These are phyloP conservation scores for Pipistrellus nathusii DNA, from an alignment of 2,797 vertebrate species.

Conservation along the genomic window DNA sequence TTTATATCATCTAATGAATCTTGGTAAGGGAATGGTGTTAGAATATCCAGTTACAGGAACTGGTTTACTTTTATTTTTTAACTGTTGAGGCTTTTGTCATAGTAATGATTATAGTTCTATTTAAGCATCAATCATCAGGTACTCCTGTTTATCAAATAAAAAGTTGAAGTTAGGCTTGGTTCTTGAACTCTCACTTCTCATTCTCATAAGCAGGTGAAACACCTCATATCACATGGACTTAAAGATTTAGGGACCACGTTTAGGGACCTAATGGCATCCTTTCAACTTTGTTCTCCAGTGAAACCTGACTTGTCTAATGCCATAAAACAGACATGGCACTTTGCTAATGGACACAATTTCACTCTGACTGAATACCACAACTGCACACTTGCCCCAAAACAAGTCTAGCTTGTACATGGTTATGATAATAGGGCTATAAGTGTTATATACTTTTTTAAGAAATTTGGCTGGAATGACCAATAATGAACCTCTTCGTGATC, in stretches of 20 bases:
- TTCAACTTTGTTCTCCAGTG: slow-evolving; percentile 24
- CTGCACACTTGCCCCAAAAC: neutral
- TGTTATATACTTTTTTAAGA: neutral
- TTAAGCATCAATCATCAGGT: neutral
- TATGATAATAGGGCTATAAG: neutral
- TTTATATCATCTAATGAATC: neutral
- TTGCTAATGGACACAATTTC: slow-evolving; percentile 61
- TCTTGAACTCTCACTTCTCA: neutral
- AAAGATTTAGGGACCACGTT: neutral
- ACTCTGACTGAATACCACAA: slow-evolving; percentile 39
- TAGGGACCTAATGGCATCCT: neutral
- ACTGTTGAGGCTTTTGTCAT: neutral
- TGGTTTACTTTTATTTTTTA: slow-evolving; percentile 1
- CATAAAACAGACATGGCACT: slow-evolving; percentile 58
- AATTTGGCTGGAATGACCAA: neutral
- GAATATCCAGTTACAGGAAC: neutral
- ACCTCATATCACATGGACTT: neutral
- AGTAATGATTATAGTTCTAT: neutral
- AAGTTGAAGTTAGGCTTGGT: neutral
- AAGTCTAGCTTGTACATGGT: neutral
- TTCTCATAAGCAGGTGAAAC: slow-evolving; percentile 1
- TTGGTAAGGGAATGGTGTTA: neutral
- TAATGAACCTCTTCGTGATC: neutral
- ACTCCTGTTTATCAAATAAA: neutral
- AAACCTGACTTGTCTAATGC: slow-evolving; percentile 61